Evolutionary conservation across 2,113 vertebrate species (phyloP).

Genomic region (Hemichromis elongatus): DNA sequence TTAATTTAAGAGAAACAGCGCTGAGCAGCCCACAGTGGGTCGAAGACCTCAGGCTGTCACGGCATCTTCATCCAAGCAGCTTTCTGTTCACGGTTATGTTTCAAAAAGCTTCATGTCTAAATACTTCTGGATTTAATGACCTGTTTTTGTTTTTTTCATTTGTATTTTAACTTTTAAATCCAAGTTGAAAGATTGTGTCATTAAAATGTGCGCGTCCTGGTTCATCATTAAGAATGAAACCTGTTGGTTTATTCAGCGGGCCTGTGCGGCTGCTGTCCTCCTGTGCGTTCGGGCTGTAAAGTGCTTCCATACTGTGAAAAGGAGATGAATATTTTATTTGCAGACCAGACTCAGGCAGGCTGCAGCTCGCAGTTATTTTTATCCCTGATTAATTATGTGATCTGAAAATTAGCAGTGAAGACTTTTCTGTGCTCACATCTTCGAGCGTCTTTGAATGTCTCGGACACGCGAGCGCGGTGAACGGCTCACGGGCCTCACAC

Average conservation of each 20-base stretch:
- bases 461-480: too few relatives aligned
- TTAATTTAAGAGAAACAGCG: not conserved
- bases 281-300: not conserved
- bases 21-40: not conserved
- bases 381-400: not conserved
- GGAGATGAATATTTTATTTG: not conserved
- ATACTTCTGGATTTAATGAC: not conserved
- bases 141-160: not conserved
- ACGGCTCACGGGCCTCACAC: not conserved
- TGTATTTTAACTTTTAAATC: not conserved
- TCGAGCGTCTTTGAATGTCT: not conserved
- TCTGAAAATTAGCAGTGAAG: not conserved
- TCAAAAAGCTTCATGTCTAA: not conserved
- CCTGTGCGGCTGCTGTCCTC: not conserved
- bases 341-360: not conserved
- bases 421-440: not conserved
- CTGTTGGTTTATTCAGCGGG: not conserved
- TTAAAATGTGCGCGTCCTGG: not conserved
- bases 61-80: fast-evolving
- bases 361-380: not conserved
- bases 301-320: not conserved
- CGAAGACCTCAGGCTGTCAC: not conserved
- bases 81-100: not conserved
- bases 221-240: not conserved
- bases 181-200: not conserved